A percentile compares a stretch with the other conserved stretches of the same genome.
Evolutionary conservation across 2,888 invertebrate species (phyloP).

Genomic region (Philereme transversata): DNA sequence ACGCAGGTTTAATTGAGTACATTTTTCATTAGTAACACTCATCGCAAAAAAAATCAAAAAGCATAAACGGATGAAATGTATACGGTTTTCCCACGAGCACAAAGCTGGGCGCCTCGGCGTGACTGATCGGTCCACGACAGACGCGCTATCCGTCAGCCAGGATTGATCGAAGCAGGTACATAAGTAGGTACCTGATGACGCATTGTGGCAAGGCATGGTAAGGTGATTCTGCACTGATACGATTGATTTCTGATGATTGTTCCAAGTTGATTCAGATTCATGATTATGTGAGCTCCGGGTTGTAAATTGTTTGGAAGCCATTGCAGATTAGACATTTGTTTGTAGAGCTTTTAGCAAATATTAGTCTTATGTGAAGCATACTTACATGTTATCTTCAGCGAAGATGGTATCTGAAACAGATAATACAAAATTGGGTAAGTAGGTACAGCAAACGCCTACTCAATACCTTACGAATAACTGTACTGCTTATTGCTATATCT

Average conservation of each 20-base stretch:
- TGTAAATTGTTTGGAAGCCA: too few species aligned
- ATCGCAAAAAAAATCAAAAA: conserved; percentile 19
- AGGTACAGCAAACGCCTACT: too few species aligned
- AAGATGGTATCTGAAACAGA: too few species aligned
- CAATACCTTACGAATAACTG: too few species aligned
- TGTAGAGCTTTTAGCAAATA: too few species aligned
- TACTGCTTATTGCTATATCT: too few species aligned
- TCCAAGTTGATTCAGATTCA: conserved; percentile 28
- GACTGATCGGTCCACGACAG: conserved; percentile 69
- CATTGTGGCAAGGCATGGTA: conserved; percentile 18
- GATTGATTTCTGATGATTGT: conserved; percentile 26
- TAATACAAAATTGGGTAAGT: too few species aligned
- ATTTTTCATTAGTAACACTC: conserved; percentile 7
- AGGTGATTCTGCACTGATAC: conserved; percentile 14
- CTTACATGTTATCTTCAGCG: too few species aligned
- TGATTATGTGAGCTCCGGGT: too few species aligned
- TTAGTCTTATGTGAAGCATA: too few species aligned
- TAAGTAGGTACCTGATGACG: conserved; percentile 31
- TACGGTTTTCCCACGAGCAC: conserved; percentile 58
- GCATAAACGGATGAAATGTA: conserved; percentile 22
- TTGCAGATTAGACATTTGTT: too few species aligned
- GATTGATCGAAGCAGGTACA: conserved; percentile 55
- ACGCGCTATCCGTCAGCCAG: conserved; percentile 59
- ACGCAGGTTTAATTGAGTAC: conserved; percentile 34
- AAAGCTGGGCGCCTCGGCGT: conserved; percentile 48